Evolutionary conservation across 2,888 invertebrate genomes (phyloP).

Genomic region (Rhagophthalmus giganteus): DNA sequence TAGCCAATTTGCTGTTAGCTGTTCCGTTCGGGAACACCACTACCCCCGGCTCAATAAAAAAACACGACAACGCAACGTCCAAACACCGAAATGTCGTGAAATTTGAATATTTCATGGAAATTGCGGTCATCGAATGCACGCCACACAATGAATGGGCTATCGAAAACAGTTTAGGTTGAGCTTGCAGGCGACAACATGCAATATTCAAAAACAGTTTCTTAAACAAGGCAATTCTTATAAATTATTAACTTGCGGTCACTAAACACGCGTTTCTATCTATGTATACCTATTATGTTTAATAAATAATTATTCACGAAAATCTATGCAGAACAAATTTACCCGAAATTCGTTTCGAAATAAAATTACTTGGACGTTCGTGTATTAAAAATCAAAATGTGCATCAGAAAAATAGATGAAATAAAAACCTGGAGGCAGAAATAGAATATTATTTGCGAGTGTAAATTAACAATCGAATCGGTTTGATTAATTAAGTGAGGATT

Average conservation of each 20-base stretch:
- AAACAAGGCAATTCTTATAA: conserved; percentile 35
- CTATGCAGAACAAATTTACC: background rate
- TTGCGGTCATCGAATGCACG: conserved; percentile 15
- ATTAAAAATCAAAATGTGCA: background rate
- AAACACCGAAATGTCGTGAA: conserved; percentile 24
- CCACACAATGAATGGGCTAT: conserved; percentile 32
- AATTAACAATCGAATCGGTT: background rate
- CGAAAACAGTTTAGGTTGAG: conserved; percentile 36
- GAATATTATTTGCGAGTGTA: too few species aligned
- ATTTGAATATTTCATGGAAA: conserved; percentile 39
- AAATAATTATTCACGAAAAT: background rate
- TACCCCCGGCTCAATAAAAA: conserved; percentile 21
- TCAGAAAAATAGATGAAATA: background rate
- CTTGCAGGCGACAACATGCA: conserved; percentile 34
- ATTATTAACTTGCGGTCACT: conserved; percentile 41
- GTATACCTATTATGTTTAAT: too few species aligned
- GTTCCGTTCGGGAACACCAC: conserved; percentile 30
- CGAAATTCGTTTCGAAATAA: background rate
- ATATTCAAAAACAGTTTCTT: conserved; percentile 35
- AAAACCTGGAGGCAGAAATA: too few species aligned
- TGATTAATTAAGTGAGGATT: conserved; percentile 16
- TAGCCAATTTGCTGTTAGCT: conserved; percentile 44
- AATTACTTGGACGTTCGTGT: background rate
- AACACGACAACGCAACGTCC: conserved; percentile 13
- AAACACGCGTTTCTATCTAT: conserved; percentile 28